phyloP scores from a whole-genome alignment of 2,113 vertebrate genomes.

The Rousettus leschenaultii region DNA sequence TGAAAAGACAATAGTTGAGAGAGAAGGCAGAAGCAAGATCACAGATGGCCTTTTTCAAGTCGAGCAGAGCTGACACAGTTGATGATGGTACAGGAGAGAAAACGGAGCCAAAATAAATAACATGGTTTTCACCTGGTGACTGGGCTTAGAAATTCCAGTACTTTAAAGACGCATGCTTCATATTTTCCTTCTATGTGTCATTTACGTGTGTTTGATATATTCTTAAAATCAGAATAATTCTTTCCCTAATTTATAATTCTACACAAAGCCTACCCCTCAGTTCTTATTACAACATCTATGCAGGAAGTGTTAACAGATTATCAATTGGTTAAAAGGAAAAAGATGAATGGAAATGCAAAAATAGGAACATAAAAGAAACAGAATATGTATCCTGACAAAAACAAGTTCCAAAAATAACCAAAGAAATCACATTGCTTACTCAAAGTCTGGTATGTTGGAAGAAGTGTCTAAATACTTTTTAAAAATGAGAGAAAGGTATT shows the following conservation, averaged over 20 bases:
- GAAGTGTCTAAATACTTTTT: background rate
- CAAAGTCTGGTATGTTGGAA: background rate
- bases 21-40: background rate
- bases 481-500: background rate
- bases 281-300: background rate
- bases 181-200: background rate
- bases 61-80: background rate
- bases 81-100: background rate
- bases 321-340: background rate
- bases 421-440: background rate
- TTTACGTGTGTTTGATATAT: background rate
- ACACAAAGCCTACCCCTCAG: background rate
- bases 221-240: slow-evolving; percentile 22
- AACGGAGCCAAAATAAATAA: background rate
- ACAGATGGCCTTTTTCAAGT: background rate
- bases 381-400: background rate
- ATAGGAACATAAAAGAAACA: background rate
- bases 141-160: background rate
- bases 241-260: background rate
- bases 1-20: background rate
- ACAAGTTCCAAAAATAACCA: slow-evolving; percentile 20
- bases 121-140: background rate
- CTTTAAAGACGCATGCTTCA: background rate
- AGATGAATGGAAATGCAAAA: background rate
- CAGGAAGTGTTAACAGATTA: background rate